These are phyloP conservation scores for Pogoniulus pusillus DNA, from an alignment of 2,797 vertebrate species.

Conservation along the genomic window DNA sequence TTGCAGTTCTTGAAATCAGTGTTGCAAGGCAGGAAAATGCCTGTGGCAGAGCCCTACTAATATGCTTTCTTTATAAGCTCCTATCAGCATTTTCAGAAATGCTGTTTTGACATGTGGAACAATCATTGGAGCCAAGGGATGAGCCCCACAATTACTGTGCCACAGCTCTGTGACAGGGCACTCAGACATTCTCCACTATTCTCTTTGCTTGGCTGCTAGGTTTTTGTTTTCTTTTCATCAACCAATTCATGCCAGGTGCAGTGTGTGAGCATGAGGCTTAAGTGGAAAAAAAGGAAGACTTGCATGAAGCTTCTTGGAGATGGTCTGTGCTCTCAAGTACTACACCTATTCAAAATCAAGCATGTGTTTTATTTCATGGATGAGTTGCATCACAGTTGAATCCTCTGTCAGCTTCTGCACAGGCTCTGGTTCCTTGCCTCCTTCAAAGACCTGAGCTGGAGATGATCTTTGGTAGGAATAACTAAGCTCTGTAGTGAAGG, in stretches of 20 bases:
- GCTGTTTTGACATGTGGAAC: background rate
- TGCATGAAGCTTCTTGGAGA: background rate
- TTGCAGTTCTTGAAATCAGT: background rate
- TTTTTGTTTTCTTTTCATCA: background rate
- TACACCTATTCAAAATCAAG: background rate
- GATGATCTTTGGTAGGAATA: background rate
- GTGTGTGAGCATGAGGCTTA: background rate
- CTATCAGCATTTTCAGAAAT: background rate
- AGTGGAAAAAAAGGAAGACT: background rate
- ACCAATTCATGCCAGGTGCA: background rate
- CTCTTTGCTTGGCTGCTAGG: background rate
- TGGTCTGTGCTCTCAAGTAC: background rate
- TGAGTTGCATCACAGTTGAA: background rate
- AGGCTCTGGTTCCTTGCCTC: background rate
- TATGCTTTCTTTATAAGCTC: background rate
- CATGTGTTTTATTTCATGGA: rapidly evolving
- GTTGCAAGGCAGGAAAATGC: background rate
- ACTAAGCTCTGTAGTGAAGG: background rate
- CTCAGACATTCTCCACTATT: background rate
- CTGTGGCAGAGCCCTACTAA: background rate
- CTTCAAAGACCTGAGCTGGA: background rate
- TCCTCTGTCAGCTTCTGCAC: background rate
- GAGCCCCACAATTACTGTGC: background rate
- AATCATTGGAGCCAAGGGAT: background rate
- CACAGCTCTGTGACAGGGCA: background rate